Evolutionary conservation across 2,113 vertebrate genomes (phyloP).

Genomic region (Felis catus): F.catus_Fca126_mat1.0 CM031411.1:100522001-100522500

Average conservation of each 20-base stretch:
- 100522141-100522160: background rate
- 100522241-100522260: constrained; percentile 38
- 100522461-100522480: constrained; percentile 45
- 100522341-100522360: constrained; percentile 34
- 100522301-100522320: constrained; percentile 19
- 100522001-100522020: background rate
- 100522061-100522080: background rate
- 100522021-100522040: background rate
- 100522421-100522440: constrained; percentile 54
- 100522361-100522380: constrained; percentile 1
- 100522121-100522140: background rate
- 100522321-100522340: background rate
- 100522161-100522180: background rate
- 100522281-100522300: constrained; percentile 44
- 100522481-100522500: constrained; percentile 36
- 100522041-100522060: background rate
- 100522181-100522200: background rate
- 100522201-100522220: constrained; percentile 16
- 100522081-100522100: background rate
- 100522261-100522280: constrained; percentile 19
- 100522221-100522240: constrained; percentile 42
- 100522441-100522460: constrained; percentile 21
- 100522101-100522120: background rate
- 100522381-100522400: constrained; percentile 51
- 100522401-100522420: constrained; percentile 75